These are phyloP conservation scores for Cosmorhoe ocellata DNA, from an alignment of 2,888 invertebrate genomes.

Conservation along the genomic window DNA sequence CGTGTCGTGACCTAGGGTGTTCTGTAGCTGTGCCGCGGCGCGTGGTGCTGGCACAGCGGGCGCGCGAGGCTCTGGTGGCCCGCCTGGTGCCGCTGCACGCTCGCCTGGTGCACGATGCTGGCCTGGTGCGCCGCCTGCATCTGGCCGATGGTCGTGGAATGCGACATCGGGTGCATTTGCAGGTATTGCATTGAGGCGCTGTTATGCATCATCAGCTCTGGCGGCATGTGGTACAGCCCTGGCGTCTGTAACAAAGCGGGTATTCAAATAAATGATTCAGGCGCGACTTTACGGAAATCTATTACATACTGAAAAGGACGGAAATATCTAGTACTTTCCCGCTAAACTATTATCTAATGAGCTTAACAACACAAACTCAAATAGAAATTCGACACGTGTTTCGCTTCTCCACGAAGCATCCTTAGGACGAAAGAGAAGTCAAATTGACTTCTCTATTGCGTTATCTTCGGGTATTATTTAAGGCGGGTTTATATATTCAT, in stretches of 20 bases:
- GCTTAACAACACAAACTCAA: too few relatives aligned
- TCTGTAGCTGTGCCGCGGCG: constrained; percentile 47
- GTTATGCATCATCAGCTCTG: constrained; percentile 71
- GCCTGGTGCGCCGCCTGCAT: constrained; percentile 46
- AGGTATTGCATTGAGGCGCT: constrained; percentile 73
- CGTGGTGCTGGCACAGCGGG: constrained; percentile 59
- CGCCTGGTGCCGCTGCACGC: constrained; percentile 23
- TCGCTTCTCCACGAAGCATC: too few relatives aligned
- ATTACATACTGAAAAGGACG: too few relatives aligned
- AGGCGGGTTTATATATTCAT: too few relatives aligned
- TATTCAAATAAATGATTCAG: too few relatives aligned
- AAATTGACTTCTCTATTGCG: too few relatives aligned
- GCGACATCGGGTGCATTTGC: constrained; percentile 61
- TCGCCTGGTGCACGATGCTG: constrained; percentile 35
- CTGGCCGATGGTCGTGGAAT: constrained; percentile 37
- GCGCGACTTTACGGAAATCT: too few relatives aligned
- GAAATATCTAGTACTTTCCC: too few relatives aligned
- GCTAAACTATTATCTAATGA: too few relatives aligned
- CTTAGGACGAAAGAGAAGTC: neutral
- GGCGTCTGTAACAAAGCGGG: constrained; percentile 54
- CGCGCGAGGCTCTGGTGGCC: constrained; percentile 35
- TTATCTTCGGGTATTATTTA: too few relatives aligned
- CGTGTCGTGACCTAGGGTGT: constrained; percentile 34
- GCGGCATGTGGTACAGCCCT: constrained; percentile 78
- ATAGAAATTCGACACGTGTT: too few relatives aligned